Base-by-base conservation (phyloP, 2,888 invertebrate species). In the Strigamia crassipes region DNA sequence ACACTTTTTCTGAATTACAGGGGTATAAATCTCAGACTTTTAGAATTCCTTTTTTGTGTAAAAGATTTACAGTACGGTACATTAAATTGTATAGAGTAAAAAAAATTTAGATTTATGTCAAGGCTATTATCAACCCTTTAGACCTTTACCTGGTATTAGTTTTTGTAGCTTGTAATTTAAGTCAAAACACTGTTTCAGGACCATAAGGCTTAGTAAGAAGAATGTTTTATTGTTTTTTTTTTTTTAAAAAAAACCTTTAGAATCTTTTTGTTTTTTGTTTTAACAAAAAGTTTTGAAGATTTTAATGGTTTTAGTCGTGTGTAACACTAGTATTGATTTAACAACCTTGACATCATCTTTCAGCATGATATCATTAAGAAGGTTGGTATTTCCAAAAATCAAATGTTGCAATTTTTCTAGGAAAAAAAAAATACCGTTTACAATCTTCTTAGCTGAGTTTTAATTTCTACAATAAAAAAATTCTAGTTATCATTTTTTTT, bases 1-100 rank as follows among this genome's bases (percentile, higher is more conserved):
- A 73, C 73, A 73, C 73, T 73, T 73, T 73, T 73, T 73, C 73
- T 73, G 73, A 73, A 73, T 73, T 73, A 31, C 73, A 73, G 27
- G 56, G 27, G 27, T 73, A 73, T 73, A 73, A 73, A 73, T 73
- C 73, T 73, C 13, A 15, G 1, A 15, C 73, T 31, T 13, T 73
- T 18, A 46, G n/a, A 56, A 56, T 18, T 56, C 6, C 56, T 56
- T 56, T 56, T 56, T 56, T 18, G 6, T 56, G 46, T 27, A 73
- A 73, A 73, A 73, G 73, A 73, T 56, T 56, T 56, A 56, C 56
- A 56, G 21, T 56, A 56, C 56, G n/a, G 56, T 56, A 56, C 56
- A 56, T 56, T 56, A 56, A 56, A 56, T 56, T 56, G 6, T 18
- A 56, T 56, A 21, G 15, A 56, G 56, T 18, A 56, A 56, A 56